Evolutionary conservation across 2,113 vertebrate species (phyloP).

Genomic region (Pteruthius melanotis): DNA sequence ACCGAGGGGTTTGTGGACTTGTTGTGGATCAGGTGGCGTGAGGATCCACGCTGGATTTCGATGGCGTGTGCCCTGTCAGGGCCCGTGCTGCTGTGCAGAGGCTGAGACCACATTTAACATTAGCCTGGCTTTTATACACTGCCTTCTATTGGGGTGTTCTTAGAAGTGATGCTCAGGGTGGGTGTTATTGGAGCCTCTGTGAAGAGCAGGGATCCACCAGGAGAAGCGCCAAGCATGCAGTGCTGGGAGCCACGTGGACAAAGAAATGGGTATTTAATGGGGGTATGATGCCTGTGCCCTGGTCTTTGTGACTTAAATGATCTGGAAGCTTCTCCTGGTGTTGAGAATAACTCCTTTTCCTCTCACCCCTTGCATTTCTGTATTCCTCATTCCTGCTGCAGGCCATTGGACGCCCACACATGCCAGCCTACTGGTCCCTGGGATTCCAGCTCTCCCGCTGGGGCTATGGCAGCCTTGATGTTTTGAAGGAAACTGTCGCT

Average conservation of each 20-base stretch:
- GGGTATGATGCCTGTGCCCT: neutral
- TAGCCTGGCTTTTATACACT: neutral
- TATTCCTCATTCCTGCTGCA: neutral
- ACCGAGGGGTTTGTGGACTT: neutral
- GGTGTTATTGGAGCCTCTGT: neutral
- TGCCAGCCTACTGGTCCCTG: constrained; percentile 87
- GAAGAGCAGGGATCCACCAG: neutral
- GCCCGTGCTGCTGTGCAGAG: neutral
- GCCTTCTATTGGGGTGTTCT: neutral
- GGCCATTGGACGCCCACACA: constrained; percentile 78
- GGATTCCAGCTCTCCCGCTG: constrained; percentile 87
- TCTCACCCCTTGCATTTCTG: neutral
- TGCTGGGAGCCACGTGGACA: neutral
- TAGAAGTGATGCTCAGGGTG: neutral
- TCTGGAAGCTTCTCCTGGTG: neutral
- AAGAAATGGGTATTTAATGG: neutral
- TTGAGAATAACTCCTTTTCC: neutral
- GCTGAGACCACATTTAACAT: neutral
- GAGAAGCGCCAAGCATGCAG: neutral
- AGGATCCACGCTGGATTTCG: neutral
- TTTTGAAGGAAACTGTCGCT: constrained; percentile 75
- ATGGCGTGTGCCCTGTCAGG: accelerated
- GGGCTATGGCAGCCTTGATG: constrained; percentile 77
- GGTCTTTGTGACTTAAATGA: neutral
- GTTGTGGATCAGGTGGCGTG: accelerated